Evolutionary conservation across 2,888 invertebrate species (phyloP).

Genomic region (Drosophila ezoana): DNA sequence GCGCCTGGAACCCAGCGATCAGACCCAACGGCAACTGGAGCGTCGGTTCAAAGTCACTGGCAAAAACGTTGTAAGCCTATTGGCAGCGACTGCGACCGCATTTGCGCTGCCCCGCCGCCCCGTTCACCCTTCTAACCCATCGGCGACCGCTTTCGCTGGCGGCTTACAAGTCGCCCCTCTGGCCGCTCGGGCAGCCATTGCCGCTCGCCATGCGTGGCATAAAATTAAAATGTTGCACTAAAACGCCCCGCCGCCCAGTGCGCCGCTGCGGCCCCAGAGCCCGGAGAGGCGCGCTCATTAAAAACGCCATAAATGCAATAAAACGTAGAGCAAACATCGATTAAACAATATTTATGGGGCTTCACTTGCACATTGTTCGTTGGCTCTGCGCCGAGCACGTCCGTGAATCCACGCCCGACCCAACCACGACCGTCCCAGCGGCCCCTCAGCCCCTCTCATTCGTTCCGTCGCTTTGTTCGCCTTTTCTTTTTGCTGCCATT

Average conservation of each 20-base stretch:
- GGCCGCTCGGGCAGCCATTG: conserved; percentile 48
- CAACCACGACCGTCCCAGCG: conserved; percentile 4
- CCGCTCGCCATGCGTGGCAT: conserved; percentile 56
- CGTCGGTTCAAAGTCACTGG: conserved; percentile 82
- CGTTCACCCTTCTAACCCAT: background rate
- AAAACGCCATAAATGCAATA: conserved; percentile 85
- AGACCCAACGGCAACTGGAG: conserved; percentile 30
- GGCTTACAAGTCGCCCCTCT: conserved; percentile 48
- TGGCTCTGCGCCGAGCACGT: conserved; percentile 71
- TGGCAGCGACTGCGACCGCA: conserved; percentile 52
- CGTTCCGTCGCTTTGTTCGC: conserved; percentile 12
- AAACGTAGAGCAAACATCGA: conserved; percentile 85
- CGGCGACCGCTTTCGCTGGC: conserved; percentile 42
- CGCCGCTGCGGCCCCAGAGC: background rate
- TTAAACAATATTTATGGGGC: conserved; percentile 85
- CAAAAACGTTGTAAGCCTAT: conserved; percentile 78
- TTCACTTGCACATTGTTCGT: conserved; percentile 82
- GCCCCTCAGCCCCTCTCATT: background rate
- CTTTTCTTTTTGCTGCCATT: conserved; percentile 28
- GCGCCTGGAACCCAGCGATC: background rate
- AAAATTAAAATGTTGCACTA: conserved; percentile 83
- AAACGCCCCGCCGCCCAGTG: conserved; percentile 11
- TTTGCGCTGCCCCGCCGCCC: conserved; percentile 24
- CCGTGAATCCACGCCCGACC: conserved; percentile 50
- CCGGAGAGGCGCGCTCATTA: conserved; percentile 83